phyloP scores from a whole-genome alignment of 2,888 invertebrate genomes.

The Bombylius discolor region DNA sequence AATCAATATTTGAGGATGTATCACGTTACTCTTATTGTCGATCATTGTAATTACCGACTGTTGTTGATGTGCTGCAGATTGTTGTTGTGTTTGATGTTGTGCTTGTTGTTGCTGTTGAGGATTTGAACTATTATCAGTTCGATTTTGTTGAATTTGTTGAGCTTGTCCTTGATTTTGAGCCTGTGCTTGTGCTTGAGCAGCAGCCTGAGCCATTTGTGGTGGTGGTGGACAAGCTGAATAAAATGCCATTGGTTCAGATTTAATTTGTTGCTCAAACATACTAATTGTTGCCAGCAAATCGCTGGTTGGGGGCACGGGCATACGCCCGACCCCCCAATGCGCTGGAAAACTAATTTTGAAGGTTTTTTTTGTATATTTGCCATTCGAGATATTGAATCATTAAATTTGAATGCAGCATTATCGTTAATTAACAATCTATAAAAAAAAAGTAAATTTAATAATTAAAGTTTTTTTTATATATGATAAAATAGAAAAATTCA shows the following conservation, averaged over 20 bases:
- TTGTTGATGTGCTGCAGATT: conserved; percentile 40
- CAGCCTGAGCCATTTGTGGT: conserved; percentile 18
- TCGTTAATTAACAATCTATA: background rate
- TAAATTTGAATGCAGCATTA: conserved; percentile 3
- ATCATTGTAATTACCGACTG: conserved; percentile 29
- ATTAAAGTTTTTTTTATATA: no score
- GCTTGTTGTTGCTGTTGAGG: conserved; percentile 27
- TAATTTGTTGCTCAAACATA: conserved; percentile 59
- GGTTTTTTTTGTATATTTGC: conserved; percentile 6
- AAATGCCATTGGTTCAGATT: conserved; percentile 56
- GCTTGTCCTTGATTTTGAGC: conserved; percentile 23
- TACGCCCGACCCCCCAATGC: conserved; percentile 49
- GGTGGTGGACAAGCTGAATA: conserved; percentile 35
- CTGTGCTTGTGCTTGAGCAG: conserved; percentile 13
- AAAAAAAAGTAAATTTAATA: no score
- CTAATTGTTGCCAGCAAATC: conserved; percentile 49
- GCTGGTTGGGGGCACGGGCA: conserved; percentile 49
- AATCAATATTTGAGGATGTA: conserved; percentile 22
- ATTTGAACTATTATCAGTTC: conserved; percentile 19
- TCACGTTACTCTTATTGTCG: conserved; percentile 34
- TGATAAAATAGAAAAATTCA: no score
- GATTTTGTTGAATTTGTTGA: conserved; percentile 22
- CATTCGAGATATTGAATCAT: conserved; percentile 10
- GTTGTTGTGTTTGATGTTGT: conserved; percentile 35
- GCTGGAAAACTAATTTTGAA: conserved; percentile 47